Evolutionary conservation across 2,888 invertebrate genomes (phyloP).

Genomic region (Copidosoma aretas): DNA sequence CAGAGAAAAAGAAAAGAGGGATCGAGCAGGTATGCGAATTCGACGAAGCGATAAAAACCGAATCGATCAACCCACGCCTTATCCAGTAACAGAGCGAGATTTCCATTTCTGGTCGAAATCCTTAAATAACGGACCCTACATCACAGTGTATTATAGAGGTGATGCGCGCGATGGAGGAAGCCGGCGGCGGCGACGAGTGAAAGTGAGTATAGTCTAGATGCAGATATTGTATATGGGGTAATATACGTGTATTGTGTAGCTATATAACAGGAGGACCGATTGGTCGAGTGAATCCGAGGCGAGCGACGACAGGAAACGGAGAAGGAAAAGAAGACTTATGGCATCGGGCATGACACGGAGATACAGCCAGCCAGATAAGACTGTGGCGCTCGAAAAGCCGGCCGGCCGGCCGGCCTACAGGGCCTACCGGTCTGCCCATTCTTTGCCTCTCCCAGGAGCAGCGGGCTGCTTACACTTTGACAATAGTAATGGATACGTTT

Average conservation of each 20-base stretch:
- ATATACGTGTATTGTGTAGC: not conserved
- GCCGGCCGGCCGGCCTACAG: not conserved
- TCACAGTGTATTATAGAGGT: too few relatives aligned
- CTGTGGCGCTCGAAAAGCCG: slow-evolving; percentile 30
- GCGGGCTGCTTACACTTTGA: slow-evolving; percentile 41
- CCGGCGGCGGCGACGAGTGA: not conserved
- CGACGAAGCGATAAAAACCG: too few relatives aligned
- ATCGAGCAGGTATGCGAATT: too few relatives aligned
- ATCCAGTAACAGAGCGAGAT: too few relatives aligned
- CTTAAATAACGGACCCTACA: too few relatives aligned
- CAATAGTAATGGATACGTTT: slow-evolving; percentile 62
- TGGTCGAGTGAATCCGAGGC: not conserved
- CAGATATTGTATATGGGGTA: too few relatives aligned
- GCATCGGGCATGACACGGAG: not conserved
- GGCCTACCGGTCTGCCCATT: too few relatives aligned
- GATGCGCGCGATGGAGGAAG: not conserved
- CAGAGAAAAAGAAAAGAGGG: too few relatives aligned
- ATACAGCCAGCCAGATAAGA: slow-evolving; percentile 13
- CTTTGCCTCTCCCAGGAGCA: too few relatives aligned
- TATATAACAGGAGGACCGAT: not conserved
- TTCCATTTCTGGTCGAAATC: too few relatives aligned
- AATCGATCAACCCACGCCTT: too few relatives aligned
- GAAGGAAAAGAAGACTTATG: not conserved
- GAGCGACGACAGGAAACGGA: not conserved
- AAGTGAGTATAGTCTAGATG: too few relatives aligned